Evolutionary conservation across 2,888 invertebrate species (phyloP).

Genomic region (Teinopalpus imperialis): DNA sequence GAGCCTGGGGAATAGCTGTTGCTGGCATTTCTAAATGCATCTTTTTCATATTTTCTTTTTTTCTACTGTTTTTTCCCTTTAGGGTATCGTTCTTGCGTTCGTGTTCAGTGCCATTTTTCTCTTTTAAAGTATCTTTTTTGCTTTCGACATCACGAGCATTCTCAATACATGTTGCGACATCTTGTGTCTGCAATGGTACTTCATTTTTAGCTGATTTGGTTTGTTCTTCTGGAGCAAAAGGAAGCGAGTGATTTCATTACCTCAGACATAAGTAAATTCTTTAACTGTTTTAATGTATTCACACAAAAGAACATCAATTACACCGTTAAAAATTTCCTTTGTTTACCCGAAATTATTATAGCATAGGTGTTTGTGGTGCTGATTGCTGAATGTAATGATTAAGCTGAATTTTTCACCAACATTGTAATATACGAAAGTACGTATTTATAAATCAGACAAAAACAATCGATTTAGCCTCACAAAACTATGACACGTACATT

Average conservation of each 20-base stretch:
- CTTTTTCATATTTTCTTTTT: conserved; percentile 54
- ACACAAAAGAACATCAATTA: too few relatives aligned
- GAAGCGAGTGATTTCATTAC: too few relatives aligned
- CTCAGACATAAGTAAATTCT: too few relatives aligned
- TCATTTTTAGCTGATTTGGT: conserved; percentile 25
- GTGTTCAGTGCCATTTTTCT: background rate
- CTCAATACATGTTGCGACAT: background rate
- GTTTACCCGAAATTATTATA: conserved; percentile 6
- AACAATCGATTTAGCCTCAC: conserved; percentile 18
- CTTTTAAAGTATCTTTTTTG: background rate
- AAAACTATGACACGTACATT: conserved; percentile 25
- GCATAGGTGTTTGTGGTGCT: conserved; percentile 28
- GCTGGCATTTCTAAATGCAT: conserved; percentile 47
- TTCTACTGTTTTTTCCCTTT: conserved; percentile 56
- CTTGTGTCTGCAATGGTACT: conserved; percentile 1
- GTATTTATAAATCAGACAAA: too few relatives aligned
- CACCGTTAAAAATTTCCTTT: background rate
- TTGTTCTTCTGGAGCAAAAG: background rate
- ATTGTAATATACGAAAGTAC: conserved; percentile 13
- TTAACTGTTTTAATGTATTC: too few relatives aligned
- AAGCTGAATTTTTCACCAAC: too few relatives aligned
- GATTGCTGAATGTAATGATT: conserved; percentile 27
- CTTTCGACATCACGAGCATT: conserved; percentile 3
- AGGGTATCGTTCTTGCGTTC: background rate
- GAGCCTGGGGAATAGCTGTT: conserved; percentile 32